Percentiles rank a stretch among this genome's conserved stretches.
phyloP scores from a whole-genome alignment of 2,797 vertebrate genomes.

The Siniperca undulata region DNA sequence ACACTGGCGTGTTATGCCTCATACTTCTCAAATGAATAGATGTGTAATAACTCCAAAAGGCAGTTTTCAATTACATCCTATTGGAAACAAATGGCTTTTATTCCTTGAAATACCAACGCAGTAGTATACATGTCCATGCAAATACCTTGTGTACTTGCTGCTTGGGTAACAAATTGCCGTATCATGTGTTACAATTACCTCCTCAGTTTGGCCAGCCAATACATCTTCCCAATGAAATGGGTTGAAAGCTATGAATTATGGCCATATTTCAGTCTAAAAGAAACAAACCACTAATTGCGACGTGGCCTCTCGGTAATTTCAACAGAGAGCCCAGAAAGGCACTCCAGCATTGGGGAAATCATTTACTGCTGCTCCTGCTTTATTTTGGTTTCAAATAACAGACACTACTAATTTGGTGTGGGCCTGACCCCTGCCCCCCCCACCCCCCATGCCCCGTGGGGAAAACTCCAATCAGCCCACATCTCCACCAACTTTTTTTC shows the following conservation, averaged over 20 bases:
- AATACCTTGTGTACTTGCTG: conserved; percentile 86
- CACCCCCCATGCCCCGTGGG: conserved; percentile 75
- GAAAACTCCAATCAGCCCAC: conserved; percentile 92
- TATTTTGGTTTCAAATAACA: conserved; percentile 95
- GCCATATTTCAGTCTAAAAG: conserved; percentile 91
- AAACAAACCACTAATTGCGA: conserved; percentile 90
- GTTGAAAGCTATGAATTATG: conserved; percentile 91
- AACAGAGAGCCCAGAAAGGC: conserved; percentile 84
- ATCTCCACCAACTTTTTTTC: conserved; percentile 64
- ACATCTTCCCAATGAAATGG: conserved; percentile 85
- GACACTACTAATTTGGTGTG: conserved; percentile 93
- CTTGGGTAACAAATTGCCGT: conserved; percentile 88
- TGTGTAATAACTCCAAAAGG: conserved; percentile 68
- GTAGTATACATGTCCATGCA: conserved; percentile 76
- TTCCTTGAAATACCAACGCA: conserved; percentile 44
- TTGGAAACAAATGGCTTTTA: conserved; percentile 81
- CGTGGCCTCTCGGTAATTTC: conserved; percentile 86
- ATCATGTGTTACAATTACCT: conserved; percentile 89
- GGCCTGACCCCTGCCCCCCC: conserved; percentile 87
- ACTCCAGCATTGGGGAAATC: conserved; percentile 86
- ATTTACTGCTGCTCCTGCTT: conserved; percentile 91
- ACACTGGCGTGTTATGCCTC: conserved; percentile 62
- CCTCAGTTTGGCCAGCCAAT: conserved; percentile 80
- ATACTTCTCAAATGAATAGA: conserved; percentile 73
- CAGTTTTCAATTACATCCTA: conserved; percentile 77